These are phyloP conservation scores for Callyntrura guangdongensis DNA, from an alignment of 2,888 invertebrate genomes.

Conservation along the genomic window DNA sequence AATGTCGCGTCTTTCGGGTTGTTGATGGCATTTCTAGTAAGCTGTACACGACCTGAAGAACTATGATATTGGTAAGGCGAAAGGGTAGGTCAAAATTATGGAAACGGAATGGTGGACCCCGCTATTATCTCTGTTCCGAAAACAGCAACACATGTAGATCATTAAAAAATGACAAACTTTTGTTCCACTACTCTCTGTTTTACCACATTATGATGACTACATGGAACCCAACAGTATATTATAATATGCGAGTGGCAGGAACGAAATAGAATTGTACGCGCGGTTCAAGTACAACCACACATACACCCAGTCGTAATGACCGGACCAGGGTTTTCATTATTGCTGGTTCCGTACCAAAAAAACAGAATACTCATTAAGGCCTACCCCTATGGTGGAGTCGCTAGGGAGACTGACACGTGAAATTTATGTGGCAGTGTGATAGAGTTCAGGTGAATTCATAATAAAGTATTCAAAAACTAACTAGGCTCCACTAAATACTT, in stretches of 20 bases:
- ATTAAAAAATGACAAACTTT: slow-evolving; percentile 25
- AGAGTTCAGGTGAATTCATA: slow-evolving; percentile 24
- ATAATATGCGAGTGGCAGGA: no score
- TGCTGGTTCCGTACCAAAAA: not conserved
- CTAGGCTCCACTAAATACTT: not conserved
- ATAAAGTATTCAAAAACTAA: slow-evolving; percentile 31
- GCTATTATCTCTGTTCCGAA: not conserved
- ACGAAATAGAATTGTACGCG: no score
- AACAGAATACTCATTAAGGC: not conserved
- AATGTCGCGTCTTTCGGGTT: no score
- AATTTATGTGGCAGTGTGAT: slow-evolving; percentile 8
- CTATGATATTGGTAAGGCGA: not conserved
- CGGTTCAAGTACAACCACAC: no score
- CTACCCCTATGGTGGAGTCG: not conserved
- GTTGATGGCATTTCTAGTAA: no score
- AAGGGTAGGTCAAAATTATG: not conserved
- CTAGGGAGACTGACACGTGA: slow-evolving; percentile 31
- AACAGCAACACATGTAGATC: not conserved
- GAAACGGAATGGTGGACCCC: not conserved
- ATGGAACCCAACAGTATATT: not conserved
- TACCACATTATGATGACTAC: not conserved
- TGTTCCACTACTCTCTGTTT: not conserved
- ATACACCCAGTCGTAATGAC: no score
- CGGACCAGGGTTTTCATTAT: not conserved
- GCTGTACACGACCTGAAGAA: not conserved